These are phyloP conservation scores for Leptatherina wallacei DNA, from an alignment of 2,797 vertebrate genomes.

Conservation along the genomic window DNA sequence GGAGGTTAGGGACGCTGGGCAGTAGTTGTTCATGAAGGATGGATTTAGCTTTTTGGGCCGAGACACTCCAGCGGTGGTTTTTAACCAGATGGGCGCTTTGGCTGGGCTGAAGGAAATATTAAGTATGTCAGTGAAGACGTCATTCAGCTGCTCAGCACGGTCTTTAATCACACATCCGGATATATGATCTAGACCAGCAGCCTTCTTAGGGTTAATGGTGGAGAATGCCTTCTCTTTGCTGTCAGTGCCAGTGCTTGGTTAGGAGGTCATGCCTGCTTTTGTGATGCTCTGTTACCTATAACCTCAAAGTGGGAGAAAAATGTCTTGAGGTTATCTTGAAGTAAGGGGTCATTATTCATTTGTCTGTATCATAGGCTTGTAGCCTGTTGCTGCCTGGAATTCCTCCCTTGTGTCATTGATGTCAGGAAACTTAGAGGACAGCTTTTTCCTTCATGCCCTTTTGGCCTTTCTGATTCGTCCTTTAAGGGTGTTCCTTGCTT, in stretches of 20 bases:
- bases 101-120: not conserved
- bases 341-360: not conserved
- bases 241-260: not conserved
- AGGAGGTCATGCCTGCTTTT: not conserved
- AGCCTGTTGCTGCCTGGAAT: not conserved
- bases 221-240: not conserved
- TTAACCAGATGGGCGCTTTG: not conserved
- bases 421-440: not conserved
- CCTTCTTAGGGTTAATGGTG: not conserved
- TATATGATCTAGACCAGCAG: not conserved
- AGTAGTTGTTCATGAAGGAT: not conserved
- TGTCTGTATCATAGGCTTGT: not conserved
- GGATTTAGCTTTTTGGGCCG: not conserved
- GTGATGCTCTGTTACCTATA: not conserved
- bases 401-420: not conserved
- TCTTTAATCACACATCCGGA: not conserved
- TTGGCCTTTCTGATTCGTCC: not conserved
- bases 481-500: not conserved
- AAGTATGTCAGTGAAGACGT: not conserved
- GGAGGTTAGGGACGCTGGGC: not conserved
- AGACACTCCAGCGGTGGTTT: not conserved
- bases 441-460: not conserved
- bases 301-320: not conserved
- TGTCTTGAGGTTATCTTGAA: not conserved
- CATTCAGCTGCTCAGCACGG: not conserved